Conservation (phyloP, 2,888 invertebrate species). For the Acronicta psi region DNA sequence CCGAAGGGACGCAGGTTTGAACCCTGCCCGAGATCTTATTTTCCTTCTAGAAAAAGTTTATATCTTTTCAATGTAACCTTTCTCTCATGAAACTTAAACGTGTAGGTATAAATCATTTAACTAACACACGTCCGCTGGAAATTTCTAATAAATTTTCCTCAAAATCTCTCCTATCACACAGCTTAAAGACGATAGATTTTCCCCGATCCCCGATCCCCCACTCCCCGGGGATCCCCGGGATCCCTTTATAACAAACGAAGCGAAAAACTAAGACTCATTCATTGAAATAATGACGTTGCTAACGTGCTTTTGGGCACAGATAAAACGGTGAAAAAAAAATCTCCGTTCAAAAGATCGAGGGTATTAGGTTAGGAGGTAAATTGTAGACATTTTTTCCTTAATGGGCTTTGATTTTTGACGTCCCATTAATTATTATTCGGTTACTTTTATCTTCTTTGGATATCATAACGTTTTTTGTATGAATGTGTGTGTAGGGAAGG, state of each 20-base stretch:
- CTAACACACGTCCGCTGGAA: slow-evolving; percentile 9
- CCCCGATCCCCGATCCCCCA: slow-evolving; percentile 42
- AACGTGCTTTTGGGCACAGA: slow-evolving; percentile 31
- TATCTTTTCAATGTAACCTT: too few relatives aligned
- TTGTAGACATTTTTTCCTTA: slow-evolving; percentile 6
- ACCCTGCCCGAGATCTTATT: too few relatives aligned
- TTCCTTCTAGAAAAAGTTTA: too few relatives aligned
- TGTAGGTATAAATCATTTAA: slow-evolving; percentile 19
- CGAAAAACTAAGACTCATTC: slow-evolving; percentile 71
- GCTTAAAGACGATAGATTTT: slow-evolving; percentile 43
- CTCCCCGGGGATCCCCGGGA: too few relatives aligned
- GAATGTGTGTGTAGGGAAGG: too few relatives aligned
- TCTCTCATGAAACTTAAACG: too few relatives aligned
- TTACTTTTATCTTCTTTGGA: background rate
- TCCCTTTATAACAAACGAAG: slow-evolving; percentile 62
- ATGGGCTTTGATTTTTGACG: slow-evolving; percentile 9
- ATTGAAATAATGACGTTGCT: slow-evolving; percentile 73
- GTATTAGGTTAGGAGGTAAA: slow-evolving; percentile 18
- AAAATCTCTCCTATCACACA: slow-evolving; percentile 21
- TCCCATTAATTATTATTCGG: background rate
- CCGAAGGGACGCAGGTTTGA: too few relatives aligned
- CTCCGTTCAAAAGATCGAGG: slow-evolving; percentile 23
- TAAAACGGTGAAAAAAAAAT: slow-evolving; percentile 31
- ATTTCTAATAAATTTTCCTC: slow-evolving; percentile 31
- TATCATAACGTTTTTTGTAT: background rate